phyloP scores from a whole-genome alignment of 2,797 vertebrate genomes.

The Enteromius thamalakanensis region DNA sequence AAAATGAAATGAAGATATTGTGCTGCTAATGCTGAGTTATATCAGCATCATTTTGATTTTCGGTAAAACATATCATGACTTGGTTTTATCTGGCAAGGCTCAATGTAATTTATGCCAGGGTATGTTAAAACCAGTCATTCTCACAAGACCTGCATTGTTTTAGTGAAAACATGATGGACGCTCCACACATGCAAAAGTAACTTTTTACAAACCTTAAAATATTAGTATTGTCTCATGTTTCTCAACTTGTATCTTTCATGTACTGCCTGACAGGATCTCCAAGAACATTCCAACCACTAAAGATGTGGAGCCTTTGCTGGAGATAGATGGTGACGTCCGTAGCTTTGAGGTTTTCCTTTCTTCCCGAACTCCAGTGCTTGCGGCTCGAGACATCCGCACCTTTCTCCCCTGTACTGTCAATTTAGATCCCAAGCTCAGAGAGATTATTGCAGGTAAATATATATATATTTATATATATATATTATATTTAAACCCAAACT shows the following conservation, averaged over 20 bases:
- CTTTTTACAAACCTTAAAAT: slow-evolving; percentile 23
- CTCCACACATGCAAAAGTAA: slow-evolving; percentile 9
- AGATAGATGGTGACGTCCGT: slow-evolving; percentile 93
- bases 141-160: slow-evolving; percentile 48
- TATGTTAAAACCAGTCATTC: slow-evolving; percentile 24
- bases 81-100: slow-evolving; percentile 50
- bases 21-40: slow-evolving; percentile 32
- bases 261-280: slow-evolving; percentile 81
- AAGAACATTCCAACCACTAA: slow-evolving; percentile 98
- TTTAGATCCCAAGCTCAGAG: slow-evolving; percentile 94
- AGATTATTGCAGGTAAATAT: slow-evolving; percentile 91
- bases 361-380: slow-evolving; percentile 91
- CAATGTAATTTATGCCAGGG: slow-evolving; percentile 8
- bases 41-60: slow-evolving; percentile 43
- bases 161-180: slow-evolving; percentile 14
- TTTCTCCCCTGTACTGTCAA: slow-evolving; percentile 98
- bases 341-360: slow-evolving; percentile 98
- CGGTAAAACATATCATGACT: slow-evolving; percentile 37
- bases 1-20: slow-evolving; percentile 28
- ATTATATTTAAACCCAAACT: neutral
- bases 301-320: slow-evolving; percentile 96
- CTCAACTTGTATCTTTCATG: slow-evolving; percentile 3
- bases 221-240: slow-evolving; percentile 18
- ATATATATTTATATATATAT: no score
- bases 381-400: slow-evolving; percentile 88